Conservation (phyloP, 2,888 invertebrate species). For the Pheosia gnoma region DNA sequence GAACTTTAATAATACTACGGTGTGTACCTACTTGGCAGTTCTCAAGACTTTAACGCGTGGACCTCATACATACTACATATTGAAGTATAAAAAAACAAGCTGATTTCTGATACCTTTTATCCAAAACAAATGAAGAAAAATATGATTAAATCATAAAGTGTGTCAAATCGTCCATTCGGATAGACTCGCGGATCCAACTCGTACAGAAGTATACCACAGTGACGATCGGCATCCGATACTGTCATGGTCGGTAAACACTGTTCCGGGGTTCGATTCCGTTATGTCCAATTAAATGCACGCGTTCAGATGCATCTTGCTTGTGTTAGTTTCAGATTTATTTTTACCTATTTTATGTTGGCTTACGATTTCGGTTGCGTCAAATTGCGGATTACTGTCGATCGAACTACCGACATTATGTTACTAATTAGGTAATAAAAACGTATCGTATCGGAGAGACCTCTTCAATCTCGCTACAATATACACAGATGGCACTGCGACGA, state of each 20-base stretch:
- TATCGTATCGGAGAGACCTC: too few relatives aligned
- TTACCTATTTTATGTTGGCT: not conserved
- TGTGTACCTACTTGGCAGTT: too few relatives aligned
- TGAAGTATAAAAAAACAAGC: too few relatives aligned
- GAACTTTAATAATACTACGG: too few relatives aligned
- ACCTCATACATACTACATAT: too few relatives aligned
- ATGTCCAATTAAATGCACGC: conserved; percentile 53
- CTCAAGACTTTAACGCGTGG: too few relatives aligned
- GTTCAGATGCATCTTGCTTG: conserved; percentile 39
- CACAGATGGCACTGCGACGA: too few relatives aligned
- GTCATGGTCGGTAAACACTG: conserved; percentile 51
- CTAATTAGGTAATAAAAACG: too few relatives aligned
- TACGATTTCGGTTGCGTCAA: not conserved
- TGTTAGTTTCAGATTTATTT: conserved; percentile 6
- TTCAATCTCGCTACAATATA: too few relatives aligned
- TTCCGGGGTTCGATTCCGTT: conserved; percentile 61
- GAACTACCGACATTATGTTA: too few relatives aligned
- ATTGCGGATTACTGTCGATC: too few relatives aligned
- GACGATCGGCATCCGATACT: conserved; percentile 37
- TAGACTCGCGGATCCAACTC: conserved; percentile 10
- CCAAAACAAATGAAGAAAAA: not conserved
- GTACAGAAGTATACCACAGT: conserved; percentile 26
- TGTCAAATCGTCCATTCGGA: conserved; percentile 14
- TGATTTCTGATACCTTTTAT: too few relatives aligned
- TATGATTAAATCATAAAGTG: conserved; percentile 20